Evolutionary conservation across 2,113 vertebrate genomes (phyloP), one percentile per base, ranked within the genome.

Genomic region (Apeltes quadracus): DNA sequence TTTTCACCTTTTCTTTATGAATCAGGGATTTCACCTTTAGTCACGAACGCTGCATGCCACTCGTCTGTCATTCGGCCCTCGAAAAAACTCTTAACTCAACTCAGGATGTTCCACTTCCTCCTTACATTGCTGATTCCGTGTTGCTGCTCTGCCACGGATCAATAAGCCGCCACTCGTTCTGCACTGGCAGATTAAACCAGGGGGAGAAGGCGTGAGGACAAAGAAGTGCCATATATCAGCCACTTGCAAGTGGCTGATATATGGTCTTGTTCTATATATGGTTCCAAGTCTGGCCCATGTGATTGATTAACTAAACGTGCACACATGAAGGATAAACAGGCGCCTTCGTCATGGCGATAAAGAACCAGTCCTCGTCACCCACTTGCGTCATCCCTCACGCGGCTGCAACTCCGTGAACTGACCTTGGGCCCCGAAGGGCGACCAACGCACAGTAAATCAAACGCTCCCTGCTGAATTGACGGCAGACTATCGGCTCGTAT

Each of bases 371-470:
- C 9, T 32, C 12, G 10, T 34, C 38, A 3, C 23, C 55, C 14
- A 43, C 61, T 54, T 46, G 38, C 39, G 29, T 56, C 38, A 32
- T 32, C 48, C 32, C 50, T 57, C 5, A 25, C 50, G 50, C 32
- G 50, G 64, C 50, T 44, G 58, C 10, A 5, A 10, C 14, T 50
- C 18, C 15, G 25, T 50, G 23, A 57, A 34, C 61, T 75, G 61
- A 61, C 55, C 67, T 67, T 72, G 72, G 20, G 20, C 51, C 56
- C 51, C 56, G 50, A 22, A 12, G 16, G 46, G 20, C 39, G 48
- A 61, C 41, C 9, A 25, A 65, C 2, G 20, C 7, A 20, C 32
- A 34, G n/a, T 9, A 25, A 1, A 38, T 46, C 2, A 7, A 11
- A 14, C n/a, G 32, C 43, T n/a, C 12, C 56, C 11, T 10, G 39